These are phyloP conservation scores for Melanargia galathea DNA, from an alignment of 2,888 invertebrate species.

Conservation along the genomic window DNA sequence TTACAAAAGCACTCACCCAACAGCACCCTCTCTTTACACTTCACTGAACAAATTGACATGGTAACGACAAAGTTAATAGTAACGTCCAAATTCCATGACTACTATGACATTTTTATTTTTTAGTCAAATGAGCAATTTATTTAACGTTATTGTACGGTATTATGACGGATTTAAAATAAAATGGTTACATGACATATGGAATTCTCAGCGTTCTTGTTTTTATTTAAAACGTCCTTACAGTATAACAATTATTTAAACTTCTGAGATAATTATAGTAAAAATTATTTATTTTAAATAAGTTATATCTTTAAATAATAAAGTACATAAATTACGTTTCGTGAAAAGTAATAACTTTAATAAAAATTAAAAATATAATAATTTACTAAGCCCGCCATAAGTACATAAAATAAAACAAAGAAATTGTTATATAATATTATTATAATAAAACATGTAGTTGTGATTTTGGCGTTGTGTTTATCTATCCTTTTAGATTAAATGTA, in stretches of 20 bases:
- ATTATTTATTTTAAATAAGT: neutral
- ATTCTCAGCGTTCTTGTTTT: neutral
- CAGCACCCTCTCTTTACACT: too few relatives aligned
- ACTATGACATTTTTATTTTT: too few relatives aligned
- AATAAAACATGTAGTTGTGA: slow-evolving; percentile 74
- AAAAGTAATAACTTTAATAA: neutral
- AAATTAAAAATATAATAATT: slow-evolving; percentile 10
- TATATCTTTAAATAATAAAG: neutral
- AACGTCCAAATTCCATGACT: too few relatives aligned
- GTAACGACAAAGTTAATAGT: too few relatives aligned
- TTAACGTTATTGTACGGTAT: too few relatives aligned
- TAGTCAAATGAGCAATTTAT: too few relatives aligned
- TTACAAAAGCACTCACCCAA: too few relatives aligned
- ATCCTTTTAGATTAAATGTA: slow-evolving; percentile 60
- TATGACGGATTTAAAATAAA: too few relatives aligned
- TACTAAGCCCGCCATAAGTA: slow-evolving; percentile 24
- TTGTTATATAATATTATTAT: slow-evolving; percentile 56
- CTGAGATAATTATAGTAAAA: neutral
- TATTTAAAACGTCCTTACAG: neutral
- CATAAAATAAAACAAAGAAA: slow-evolving; percentile 40
- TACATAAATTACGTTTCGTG: neutral
- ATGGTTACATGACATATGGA: too few relatives aligned
- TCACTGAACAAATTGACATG: too few relatives aligned
- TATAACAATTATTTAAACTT: neutral
- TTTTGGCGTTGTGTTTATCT: slow-evolving; percentile 73